These are phyloP conservation scores for Petrocephalus sullivani DNA, from an alignment of 2,797 vertebrate genomes.

Conservation along the genomic window DNA sequence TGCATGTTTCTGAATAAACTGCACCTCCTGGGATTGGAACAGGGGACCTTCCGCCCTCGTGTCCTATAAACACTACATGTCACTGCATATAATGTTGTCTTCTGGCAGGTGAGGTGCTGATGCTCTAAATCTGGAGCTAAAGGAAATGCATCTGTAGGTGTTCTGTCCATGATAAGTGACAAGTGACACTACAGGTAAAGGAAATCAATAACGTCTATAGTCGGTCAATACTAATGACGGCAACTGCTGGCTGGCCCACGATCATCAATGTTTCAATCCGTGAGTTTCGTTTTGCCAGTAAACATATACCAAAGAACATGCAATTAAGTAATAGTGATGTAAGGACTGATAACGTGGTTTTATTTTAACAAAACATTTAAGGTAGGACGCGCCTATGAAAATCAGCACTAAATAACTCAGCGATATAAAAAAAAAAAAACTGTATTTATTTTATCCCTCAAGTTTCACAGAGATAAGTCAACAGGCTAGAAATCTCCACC, in stretches of 20 bases:
- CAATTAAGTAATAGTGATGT: not conserved
- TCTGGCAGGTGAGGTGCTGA: not conserved
- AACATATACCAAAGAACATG: not conserved
- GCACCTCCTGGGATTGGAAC: not conserved
- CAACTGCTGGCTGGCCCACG: not conserved
- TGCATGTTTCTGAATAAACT: not conserved
- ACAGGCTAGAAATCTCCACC: conserved; percentile 57
- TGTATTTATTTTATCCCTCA: not conserved
- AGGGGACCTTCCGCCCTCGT: not conserved
- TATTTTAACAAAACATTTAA: not conserved
- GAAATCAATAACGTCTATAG: not conserved
- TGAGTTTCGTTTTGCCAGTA: not conserved
- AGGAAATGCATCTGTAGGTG: not conserved
- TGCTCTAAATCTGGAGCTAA: not conserved
- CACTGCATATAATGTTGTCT: not conserved
- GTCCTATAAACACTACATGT: not conserved
- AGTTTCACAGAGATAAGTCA: conserved; percentile 34
- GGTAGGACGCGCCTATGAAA: not conserved
- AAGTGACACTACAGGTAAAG: not conserved
- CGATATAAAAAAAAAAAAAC: not conserved
- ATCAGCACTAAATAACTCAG: not conserved
- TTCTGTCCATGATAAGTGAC: not conserved
- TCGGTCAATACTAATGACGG: not conserved
- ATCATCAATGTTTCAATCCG: not conserved
- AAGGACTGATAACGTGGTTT: not conserved